Evolutionary conservation across 2,797 vertebrate genomes (phyloP).

Genomic region (Catamblyrhynchus diadema): DNA sequence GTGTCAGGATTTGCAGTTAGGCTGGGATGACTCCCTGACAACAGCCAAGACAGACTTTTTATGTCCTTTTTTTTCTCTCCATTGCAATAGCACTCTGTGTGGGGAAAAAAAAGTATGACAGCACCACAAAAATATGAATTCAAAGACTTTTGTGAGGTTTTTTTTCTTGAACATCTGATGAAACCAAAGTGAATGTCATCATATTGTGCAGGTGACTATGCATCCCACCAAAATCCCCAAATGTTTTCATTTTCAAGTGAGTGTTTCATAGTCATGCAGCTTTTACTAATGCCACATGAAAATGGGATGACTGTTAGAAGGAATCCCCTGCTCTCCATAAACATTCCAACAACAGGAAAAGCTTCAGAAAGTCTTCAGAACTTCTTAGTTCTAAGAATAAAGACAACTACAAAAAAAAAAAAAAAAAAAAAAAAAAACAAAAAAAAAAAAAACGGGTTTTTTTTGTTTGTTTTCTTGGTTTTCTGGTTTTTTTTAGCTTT

Average conservation of each 20-base stretch:
- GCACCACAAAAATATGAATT: background rate
- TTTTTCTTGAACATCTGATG: background rate
- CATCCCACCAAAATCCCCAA: background rate
- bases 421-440: background rate
- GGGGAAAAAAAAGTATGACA: background rate
- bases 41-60: background rate
- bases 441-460: background rate
- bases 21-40: background rate
- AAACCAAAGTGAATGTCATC: background rate
- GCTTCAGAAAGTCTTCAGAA: background rate
- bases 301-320: background rate
- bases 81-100: background rate
- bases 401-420: background rate
- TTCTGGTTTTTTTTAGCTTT: background rate
- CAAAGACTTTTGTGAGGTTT: background rate
- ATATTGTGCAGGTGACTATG: background rate
- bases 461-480: background rate
- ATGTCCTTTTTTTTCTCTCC: background rate
- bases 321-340: background rate
- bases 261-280: background rate
- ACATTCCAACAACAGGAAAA: background rate
- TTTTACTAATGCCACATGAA: background rate
- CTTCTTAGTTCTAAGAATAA: background rate
- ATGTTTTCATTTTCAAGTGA: background rate
- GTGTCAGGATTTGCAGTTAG: background rate